Base-by-base conservation (phyloP, 2,113 vertebrate species). In the Gobius niger region DNA sequence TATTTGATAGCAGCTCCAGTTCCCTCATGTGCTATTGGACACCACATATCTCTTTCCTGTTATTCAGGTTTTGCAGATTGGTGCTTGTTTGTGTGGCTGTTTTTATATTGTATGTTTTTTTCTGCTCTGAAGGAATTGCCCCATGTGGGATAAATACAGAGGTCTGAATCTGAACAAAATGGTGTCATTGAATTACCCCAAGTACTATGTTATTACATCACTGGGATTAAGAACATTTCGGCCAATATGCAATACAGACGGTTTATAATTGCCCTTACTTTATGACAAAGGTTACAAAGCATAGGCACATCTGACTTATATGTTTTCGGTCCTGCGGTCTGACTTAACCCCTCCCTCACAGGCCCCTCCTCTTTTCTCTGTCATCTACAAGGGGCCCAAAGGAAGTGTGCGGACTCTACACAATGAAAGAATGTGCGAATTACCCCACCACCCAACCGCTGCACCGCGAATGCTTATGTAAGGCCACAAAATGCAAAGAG, bases 391-490 rank as follows among this genome's bases (percentile, higher is more conserved):
- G 87, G 85, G 85, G 87, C 85, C 82, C 81, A 83, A 71, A 87
- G 87, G 87, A 89, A 91, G 79, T 67, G 62, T 63, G 85, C 57
- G 63, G 61, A 70, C 15, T 15, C 57, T 7, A 77, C 78, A 89
- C 84, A 88, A 87, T 87, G 81, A 69, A 76, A 78, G 66, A 81
- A 54, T 76, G 72, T 75, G 67, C 59, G n/a, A 64, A 69, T 66
- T 63, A 53, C 54, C 53, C 53, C 53, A 7, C 53, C 19, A 24
- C 9, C 18, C 18, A 24, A 54, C 53, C 7, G 18, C 9, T 18
- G 6, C 6, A 64, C 68, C 44, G 65, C 61, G 82, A 89, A 88
- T 88, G 81, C 59, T 83, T 90, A 89, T 90, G 82, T 89, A 13
- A 52, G 61, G 75, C 80, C 66, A 69, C 81, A 82, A 85, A 86